Base-by-base conservation (phyloP, 2,113 vertebrate genomes). In the Myrmophylax atrothorax region DNA sequence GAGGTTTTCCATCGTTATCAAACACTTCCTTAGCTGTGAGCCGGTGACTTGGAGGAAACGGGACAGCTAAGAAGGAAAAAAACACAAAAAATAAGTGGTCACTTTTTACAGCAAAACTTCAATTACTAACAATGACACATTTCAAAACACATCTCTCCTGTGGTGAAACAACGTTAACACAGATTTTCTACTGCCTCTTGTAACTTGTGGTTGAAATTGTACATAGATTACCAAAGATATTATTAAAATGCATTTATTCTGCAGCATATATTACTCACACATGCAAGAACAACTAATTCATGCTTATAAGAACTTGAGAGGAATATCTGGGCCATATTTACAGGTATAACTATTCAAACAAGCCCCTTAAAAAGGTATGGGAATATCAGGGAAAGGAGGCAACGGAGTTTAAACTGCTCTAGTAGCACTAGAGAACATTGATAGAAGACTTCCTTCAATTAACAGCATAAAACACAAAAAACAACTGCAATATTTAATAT, bases 11-110 rank as follows among this genome's bases (percentile, higher is more conserved):
- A 72, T 99, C 99, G 2, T 98, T 99, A 98, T 99, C 99, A 84
- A 99, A 99, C 96, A 99, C 99, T 98, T 99, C 99, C 97, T 99
- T 99, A 74, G 99, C 99, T 74, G 99, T 99, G 95, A 99, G 99
- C 92, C 99, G 99, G 94, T 99, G 99, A 97, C 98, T 99, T 78
- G 99, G 99, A 78, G 99, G 99, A 98, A 99, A 99, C 2, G 99
- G 99, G 96, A 99, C 99, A 97, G 99, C 99, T 99, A 97, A 52
- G 63, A 7, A 19, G 92, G 93, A 38, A 70, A 78, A 52, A 85
- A 80, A 31, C 14, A 85, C 4, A 7, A 35, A 37, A 94, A 69
- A 92, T 17, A 85, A 22, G 10, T 25, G 31, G 75, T 94, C 73
- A 96, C 37, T 92, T 72, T 31, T 69, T 60, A 75, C 19, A 80